Evolutionary conservation across 2,888 invertebrate genomes (phyloP), one percentile per base, ranked within the genome.

Genomic region (Liodrosophila aerea): DNA sequence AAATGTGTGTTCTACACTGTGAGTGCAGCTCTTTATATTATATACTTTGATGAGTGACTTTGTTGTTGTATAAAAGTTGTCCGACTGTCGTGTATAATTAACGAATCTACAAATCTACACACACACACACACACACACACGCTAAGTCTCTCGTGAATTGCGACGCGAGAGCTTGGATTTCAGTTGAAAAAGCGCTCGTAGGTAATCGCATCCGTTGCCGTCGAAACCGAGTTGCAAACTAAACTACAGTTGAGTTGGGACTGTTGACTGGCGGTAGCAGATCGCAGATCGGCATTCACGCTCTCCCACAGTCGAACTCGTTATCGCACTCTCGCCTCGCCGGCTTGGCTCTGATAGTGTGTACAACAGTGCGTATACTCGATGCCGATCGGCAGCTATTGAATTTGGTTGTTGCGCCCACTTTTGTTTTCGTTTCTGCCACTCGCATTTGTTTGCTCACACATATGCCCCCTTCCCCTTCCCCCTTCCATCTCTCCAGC

Each of bases 111-210:
- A 45, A 44, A 43, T 15, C 13, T 27, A 40, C 11, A 41, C 15
- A 47, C 8, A 15, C 13, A 53, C 11, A 18, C 15, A 51, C 41
- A 37, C 31, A 16, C 29, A 22, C 30, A 13, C 29, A 34, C 8
- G 34, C 43, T 15, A 30, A 36, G 46, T 63, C 34, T 51, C 59
- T 58, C 62, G 64, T 47, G 82, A 59, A 71, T 77, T 83, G 76
- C n/a, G n/a, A n/a, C n/a, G n/a, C n/a, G n/a, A n/a, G n/a, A n/a
- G n/a, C n/a, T n/a, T n/a, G n/a, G n/a, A n/a, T n/a, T n/a, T n/a
- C n/a, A n/a, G n/a, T n/a, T n/a, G n/a, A n/a, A n/a, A n/a, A n/a
- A 31, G 27, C 31, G 12, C 29, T 9, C 29, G 29, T 13, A 41
- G 22, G 22, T 36, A 64, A 30, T 15, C 49, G 64, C 81, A 53